Base-by-base conservation (phyloP, 1,140 invertebrate genomes). In the Platyscapa corneri region DNA sequence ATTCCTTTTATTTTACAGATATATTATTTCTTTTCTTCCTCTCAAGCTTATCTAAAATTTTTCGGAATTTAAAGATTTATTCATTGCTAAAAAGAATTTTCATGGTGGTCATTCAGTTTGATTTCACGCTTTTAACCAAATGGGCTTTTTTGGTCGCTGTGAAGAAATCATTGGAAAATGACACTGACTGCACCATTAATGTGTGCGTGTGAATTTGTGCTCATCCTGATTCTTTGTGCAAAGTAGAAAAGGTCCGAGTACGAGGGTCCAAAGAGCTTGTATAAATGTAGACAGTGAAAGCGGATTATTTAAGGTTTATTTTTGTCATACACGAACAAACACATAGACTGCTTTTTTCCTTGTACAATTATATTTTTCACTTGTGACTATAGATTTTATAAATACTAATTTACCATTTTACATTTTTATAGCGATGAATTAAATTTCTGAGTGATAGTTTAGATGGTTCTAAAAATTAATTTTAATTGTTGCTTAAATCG, bases 211-310 rank as follows among this genome's bases (percentile, higher is more conserved):
- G 56, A 60, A 23, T 23, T 6, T 18, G 3, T 14, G 39, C 30
- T 39, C 18, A 8, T 32, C n/a, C n/a, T 32, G 64, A 20, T 10
- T 37, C 32, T 34, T 42, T 16, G 34, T 16, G 39, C 23, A 46
- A 80, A 80, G 78, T 80, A 80, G 78, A 80, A 80, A 72, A 82
- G 65, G 39, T 82, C 79, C 65, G 46, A 72, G 65, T 80, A 46
- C 39, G 42, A 39, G 0, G 18, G 27, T 12, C 37, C 77, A 2
- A 14, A 23, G 12, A 16, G 39, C 34, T 64, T 18, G 18, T 30
- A 67, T 27, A 46, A 42, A 39, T 42, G n/a, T 7, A 18, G 30
- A 46, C 7, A 8, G 6, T 34, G 18, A 10, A 42, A 76, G n/a
- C 8, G 76, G 14, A 56, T 56, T 78, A 78, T 78, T 60, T 12